Percentiles rank a stretch among this genome's conserved stretches.
phyloP scores from a whole-genome alignment of 1,140 invertebrate species.

The Cotesia typhae region DNA sequence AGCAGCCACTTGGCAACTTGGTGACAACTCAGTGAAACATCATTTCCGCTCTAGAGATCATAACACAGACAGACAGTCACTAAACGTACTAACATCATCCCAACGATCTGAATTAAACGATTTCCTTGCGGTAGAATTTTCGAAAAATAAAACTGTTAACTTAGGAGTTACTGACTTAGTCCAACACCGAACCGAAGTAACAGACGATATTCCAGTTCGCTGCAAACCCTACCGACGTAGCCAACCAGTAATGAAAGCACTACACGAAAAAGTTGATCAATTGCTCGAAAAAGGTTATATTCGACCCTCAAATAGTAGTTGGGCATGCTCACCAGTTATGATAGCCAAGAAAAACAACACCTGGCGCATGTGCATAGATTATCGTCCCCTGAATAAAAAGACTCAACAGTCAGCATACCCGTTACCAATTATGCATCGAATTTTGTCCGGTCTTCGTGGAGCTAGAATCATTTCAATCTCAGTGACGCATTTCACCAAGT shows the following conservation, averaged over 20 bases:
- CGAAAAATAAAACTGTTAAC: too few relatives aligned
- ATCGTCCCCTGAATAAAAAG: conserved; percentile 17
- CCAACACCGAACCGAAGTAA: conserved; percentile 28
- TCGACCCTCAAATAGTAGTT: conserved; percentile 26
- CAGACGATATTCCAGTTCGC: conserved; percentile 12
- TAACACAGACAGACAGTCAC: too few relatives aligned
- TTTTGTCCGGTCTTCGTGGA: conserved; percentile 30
- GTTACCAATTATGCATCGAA: conserved; percentile 27
- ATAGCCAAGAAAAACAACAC: background rate
- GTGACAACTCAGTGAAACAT: too few relatives aligned
- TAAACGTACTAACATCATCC: too few relatives aligned
- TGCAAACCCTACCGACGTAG: conserved; percentile 26
- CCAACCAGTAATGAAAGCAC: conserved; percentile 17
- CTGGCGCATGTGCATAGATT: conserved; percentile 29
- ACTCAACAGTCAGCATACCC: conserved; percentile 28
- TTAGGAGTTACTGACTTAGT: conserved; percentile 19
- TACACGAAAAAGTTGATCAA: conserved; percentile 27
- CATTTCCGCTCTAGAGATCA: too few relatives aligned
- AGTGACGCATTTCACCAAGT: conserved; percentile 45
- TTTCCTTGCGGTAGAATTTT: too few relatives aligned
- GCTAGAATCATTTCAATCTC: conserved; percentile 46
- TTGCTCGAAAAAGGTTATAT: conserved; percentile 29
- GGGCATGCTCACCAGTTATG: conserved; percentile 22
- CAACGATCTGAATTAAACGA: too few relatives aligned
- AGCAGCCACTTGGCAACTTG: too few relatives aligned